Percentiles rank a stretch among this genome's conserved stretches.
These are phyloP conservation scores for Cinclus cinclus DNA, from an alignment of 2,113 vertebrate genomes.

Conservation along the genomic window DNA sequence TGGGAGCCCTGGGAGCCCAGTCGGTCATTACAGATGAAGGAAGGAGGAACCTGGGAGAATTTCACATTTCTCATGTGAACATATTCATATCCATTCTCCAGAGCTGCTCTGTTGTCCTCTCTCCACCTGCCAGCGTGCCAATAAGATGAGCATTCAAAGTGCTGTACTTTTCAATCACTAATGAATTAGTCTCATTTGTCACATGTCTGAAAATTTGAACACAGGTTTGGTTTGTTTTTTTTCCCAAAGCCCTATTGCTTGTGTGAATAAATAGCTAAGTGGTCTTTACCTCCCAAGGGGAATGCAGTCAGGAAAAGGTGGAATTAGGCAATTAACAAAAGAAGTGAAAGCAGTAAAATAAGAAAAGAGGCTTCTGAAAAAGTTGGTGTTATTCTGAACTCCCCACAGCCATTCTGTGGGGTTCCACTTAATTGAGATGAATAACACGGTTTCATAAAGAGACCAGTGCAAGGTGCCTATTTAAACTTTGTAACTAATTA, in stretches of 20 bases:
- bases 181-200: conserved; percentile 55
- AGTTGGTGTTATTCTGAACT: conserved; percentile 25
- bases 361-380: conserved; percentile 43
- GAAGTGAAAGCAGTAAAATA: conserved; percentile 53
- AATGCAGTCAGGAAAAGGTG: conserved; percentile 45
- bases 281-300: conserved; percentile 27
- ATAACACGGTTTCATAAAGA: not conserved
- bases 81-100: not conserved
- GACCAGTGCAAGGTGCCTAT: conserved; percentile 6
- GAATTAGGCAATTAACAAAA: conserved; percentile 65
- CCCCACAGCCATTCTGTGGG: conserved; percentile 42
- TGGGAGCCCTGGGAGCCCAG: not conserved
- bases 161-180: conserved; percentile 52
- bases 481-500: conserved; percentile 61
- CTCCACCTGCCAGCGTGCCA: not conserved
- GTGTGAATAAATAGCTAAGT: conserved; percentile 62
- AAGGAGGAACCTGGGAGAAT: not conserved
- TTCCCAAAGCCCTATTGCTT: conserved; percentile 36
- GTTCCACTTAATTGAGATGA: conserved; percentile 58
- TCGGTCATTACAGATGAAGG: not conserved
- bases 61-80: not conserved
- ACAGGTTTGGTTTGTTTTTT: not conserved
- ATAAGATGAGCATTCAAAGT: conserved; percentile 25
- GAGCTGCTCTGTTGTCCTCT: not conserved
- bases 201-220: conserved; percentile 56